These are phyloP conservation scores for Gallinago paraguaiae DNA, from an alignment of 2,113 vertebrate genomes.

Conservation along the genomic window DNA sequence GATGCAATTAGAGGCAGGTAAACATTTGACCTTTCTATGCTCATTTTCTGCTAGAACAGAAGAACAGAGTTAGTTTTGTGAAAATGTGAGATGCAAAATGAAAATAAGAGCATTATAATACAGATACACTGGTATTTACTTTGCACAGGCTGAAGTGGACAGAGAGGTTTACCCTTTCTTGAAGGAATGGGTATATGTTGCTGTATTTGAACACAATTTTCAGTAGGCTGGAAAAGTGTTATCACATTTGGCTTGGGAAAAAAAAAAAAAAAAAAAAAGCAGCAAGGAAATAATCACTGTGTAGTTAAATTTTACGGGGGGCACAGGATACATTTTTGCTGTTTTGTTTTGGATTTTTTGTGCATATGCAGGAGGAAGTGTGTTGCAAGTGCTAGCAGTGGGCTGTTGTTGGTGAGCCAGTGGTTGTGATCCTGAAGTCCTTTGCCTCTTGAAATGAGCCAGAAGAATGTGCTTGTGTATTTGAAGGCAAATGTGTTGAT, in stretches of 20 bases:
- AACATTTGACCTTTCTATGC: not conserved
- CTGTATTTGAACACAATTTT: not conserved
- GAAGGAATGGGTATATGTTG: not conserved
- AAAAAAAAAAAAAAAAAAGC: not conserved
- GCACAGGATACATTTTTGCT: not conserved
- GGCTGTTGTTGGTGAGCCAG: not conserved
- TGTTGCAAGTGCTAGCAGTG: not conserved
- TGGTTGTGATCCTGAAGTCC: not conserved
- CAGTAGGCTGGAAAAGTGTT: not conserved
- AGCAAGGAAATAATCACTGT: not conserved
- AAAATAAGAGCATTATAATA: not conserved
- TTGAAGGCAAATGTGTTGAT: not conserved
- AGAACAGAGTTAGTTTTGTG: not conserved
- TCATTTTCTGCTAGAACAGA: not conserved
- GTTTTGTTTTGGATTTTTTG: not conserved
- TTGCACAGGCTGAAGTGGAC: not conserved
- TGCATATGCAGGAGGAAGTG: accelerated
- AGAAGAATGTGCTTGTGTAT: not conserved
- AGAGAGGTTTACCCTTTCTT: not conserved
- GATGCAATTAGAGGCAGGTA: not conserved
- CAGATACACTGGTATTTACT: not conserved
- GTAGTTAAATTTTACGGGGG: too few species aligned
- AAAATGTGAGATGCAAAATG: not conserved
- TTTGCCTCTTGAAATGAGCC: not conserved
- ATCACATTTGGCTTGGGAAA: not conserved